Evolutionary conservation across 2,113 vertebrate species (phyloP), one percentile per base, ranked within the genome.

Genomic region (Rhinolophus sinicus): DNA sequence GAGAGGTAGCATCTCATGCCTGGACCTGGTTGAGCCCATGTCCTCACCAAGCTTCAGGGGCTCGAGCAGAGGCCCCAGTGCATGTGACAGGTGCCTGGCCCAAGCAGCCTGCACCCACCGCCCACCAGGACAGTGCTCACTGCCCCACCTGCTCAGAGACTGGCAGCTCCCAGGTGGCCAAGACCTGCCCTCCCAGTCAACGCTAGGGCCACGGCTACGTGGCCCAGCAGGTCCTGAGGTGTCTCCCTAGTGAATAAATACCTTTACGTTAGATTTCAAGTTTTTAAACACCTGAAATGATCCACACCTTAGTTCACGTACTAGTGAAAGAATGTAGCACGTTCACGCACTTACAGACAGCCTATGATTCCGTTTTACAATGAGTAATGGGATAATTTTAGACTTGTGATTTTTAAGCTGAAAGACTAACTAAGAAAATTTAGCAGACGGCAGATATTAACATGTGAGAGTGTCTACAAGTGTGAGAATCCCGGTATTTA

Each of bases 31-130:
- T 26, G 38, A 50, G 21, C 38, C 1, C 3, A 2, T 1, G 22
- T 24, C 33, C 3, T 14, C 19, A 5, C 11, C 35, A 2, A n/a
- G 44, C 40, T 62, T 58, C 40, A 67, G 33, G 56, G 15, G 21
- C 70, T 52, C 0, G 0, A 13, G 22, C 10, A 3, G 21, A 60
- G 76, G 52, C 33, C 21, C 38, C 2, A 2, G 30, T 18, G 12
- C 97, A 56, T 99, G 98, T 50, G 99, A 98, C 0, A 98, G 98
- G 75, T 99, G 98, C 90, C 98, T 98, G 40, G 99, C 99, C 73
- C 99, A 98, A 38, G 99, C 98, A 69, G 99, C 95, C 95, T 98
- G 99, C 78, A 98, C 94, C 18, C 99, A 98, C 11, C 0, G 0
- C 6, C 14, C 22, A n/a, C 14, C 35, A 30, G 15, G 22, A 9